These are phyloP conservation scores for Phallusia fumigata DNA, from an alignment of 23 tunicate species.

Conservation along the genomic window DNA sequence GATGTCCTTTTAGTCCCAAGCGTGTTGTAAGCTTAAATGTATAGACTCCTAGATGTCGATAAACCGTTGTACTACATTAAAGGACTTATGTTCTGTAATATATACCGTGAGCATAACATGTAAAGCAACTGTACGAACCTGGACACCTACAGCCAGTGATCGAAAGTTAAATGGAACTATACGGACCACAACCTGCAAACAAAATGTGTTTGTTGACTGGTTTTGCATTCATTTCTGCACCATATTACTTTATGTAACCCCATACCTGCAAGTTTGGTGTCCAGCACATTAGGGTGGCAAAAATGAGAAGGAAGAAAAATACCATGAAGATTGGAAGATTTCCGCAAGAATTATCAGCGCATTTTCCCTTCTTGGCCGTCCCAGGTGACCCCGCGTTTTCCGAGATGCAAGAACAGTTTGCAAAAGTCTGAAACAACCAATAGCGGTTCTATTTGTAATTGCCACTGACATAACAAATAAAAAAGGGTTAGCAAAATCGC, in stretches of 20 bases:
- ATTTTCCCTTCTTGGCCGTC: conserved; percentile 28
- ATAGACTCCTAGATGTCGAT: too few relatives aligned
- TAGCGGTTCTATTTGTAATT: background rate
- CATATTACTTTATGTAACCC: background rate
- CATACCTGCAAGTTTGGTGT: conserved; percentile 64
- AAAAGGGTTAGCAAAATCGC: too few relatives aligned
- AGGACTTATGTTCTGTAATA: too few relatives aligned
- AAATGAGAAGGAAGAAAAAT: conserved; percentile 25
- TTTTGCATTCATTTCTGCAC: background rate
- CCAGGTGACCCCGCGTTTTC: background rate
- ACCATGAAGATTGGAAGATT: conserved; percentile 19
- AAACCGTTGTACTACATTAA: too few relatives aligned
- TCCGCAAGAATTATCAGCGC: conserved; percentile 6
- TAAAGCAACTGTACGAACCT: conserved; percentile 29
- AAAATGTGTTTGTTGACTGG: background rate
- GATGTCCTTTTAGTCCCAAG: too few relatives aligned
- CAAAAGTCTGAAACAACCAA: background rate
- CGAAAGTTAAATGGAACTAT: conserved; percentile 52
- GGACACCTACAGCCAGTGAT: conserved; percentile 51
- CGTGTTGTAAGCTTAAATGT: too few relatives aligned
- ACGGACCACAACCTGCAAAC: conserved; percentile 31
- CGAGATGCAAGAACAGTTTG: background rate
- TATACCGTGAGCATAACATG: too few relatives aligned
- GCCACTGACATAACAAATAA: too few relatives aligned
- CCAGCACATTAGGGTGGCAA: conserved; percentile 53